These are phyloP conservation scores for Hydrotaea diabolus DNA, from an alignment of 2,888 invertebrate genomes.

Conservation along the genomic window DNA sequence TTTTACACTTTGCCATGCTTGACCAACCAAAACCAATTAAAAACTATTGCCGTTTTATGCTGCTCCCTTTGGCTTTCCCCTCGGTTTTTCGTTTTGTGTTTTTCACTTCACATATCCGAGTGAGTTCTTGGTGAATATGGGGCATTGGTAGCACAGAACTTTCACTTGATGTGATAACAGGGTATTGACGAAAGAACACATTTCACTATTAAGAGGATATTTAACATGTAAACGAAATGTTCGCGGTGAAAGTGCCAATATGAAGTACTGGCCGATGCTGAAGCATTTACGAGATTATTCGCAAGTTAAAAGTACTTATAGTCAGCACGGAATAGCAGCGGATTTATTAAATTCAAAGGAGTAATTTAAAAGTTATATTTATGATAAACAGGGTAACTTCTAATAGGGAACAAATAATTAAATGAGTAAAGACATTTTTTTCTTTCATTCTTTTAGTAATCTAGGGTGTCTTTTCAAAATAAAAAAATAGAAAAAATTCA, in stretches of 20 bases:
- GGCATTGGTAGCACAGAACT: background rate
- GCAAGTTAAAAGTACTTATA: no score
- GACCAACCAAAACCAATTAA: conserved; percentile 55
- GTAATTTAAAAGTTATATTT: no score
- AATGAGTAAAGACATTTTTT: no score
- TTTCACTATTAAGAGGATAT: conserved; percentile 11
- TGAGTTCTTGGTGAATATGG: background rate
- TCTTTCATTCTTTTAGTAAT: no score
- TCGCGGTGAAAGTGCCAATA: background rate
- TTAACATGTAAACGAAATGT: conserved; percentile 5
- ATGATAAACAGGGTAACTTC: no score
- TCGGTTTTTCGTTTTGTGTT: background rate
- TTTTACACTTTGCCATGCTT: conserved; percentile 20
- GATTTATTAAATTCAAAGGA: no score
- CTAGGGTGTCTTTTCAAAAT: no score
- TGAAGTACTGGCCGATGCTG: background rate
- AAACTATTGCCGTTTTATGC: conserved; percentile 42
- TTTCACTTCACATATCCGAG: background rate
- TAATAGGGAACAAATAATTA: no score
- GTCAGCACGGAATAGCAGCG: no score
- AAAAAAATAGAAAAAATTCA: no score
- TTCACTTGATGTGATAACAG: background rate
- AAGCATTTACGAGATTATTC: no score
- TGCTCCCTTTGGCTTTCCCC: background rate
- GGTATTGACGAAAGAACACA: conserved; percentile 4